A percentile compares a stretch with the other conserved stretches of the same genome.
These are phyloP conservation scores for Acleris cristana DNA, from an alignment of 2,888 invertebrate genomes.

Conservation along the genomic window DNA sequence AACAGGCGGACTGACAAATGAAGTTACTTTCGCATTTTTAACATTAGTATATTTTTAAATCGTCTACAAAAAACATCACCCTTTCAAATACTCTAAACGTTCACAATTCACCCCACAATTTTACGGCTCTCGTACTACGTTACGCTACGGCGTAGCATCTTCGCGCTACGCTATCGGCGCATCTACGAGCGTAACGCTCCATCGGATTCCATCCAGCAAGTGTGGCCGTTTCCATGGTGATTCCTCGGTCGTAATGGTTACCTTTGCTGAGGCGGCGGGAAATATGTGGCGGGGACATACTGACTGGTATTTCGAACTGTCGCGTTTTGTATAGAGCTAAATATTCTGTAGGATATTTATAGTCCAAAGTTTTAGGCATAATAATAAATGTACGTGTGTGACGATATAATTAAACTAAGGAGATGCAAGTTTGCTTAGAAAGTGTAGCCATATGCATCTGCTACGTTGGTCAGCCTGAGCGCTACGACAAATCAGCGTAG, in stretches of 20 bases:
- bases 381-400: too few relatives aligned
- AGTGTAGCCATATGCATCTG: too few relatives aligned
- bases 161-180: constrained; percentile 24
- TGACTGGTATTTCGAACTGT: not conserved
- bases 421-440: too few relatives aligned
- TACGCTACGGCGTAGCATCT: constrained; percentile 35
- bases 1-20: too few relatives aligned
- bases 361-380: not conserved
- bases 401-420: too few relatives aligned
- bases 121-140: not conserved
- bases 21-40: too few relatives aligned
- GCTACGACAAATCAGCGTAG: too few relatives aligned
- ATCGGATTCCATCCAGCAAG: constrained; percentile 17
- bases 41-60: too few relatives aligned
- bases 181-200: constrained; percentile 29
- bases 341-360: not conserved
- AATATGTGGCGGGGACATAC: constrained; percentile 1
- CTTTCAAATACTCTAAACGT: not conserved
- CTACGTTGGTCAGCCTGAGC: too few relatives aligned
- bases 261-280: constrained; percentile 3
- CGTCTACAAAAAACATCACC: too few relatives aligned
- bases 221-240: constrained; percentile 29
- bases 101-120: not conserved
- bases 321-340: not conserved
- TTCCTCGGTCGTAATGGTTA: constrained; percentile 15